phyloP scores from a whole-genome alignment of 2,888 invertebrate species.

The Sinelater perroti region DNA sequence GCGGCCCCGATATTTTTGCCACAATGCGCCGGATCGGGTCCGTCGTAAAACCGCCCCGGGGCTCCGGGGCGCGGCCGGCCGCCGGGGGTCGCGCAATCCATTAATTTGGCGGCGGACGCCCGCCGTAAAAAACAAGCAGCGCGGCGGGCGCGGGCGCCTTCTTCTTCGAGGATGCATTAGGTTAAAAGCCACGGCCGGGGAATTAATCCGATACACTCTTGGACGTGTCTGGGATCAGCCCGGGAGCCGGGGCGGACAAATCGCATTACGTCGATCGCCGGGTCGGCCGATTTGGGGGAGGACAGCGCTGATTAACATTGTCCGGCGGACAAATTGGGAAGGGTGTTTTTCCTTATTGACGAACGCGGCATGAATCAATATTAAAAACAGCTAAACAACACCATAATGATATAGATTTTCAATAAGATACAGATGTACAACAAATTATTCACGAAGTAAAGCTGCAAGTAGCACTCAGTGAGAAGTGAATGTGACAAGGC shows the following conservation, averaged over 20 bases:
- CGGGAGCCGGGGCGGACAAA: conserved; percentile 38
- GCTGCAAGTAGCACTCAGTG: too few relatives aligned
- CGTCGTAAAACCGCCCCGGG: conserved; percentile 1
- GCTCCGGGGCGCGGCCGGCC: too few relatives aligned
- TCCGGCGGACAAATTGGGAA: conserved; percentile 5
- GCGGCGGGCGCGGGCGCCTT: conserved; percentile 42
- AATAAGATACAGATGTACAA: too few relatives aligned
- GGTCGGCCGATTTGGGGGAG: conserved; percentile 31
- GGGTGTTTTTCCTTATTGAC: too few relatives aligned
- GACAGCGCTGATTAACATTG: conserved; percentile 12
- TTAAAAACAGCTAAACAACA: too few relatives aligned
- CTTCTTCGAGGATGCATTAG: conserved; percentile 50
- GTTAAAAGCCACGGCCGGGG: conserved; percentile 51
- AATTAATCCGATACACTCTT: conserved; percentile 52
- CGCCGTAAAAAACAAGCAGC: conserved; percentile 21
- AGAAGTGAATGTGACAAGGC: too few relatives aligned
- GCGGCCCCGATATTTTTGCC: conserved; percentile 9
- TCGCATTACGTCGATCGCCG: conserved; percentile 42
- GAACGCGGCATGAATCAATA: too few relatives aligned
- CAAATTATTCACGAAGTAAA: too few relatives aligned
- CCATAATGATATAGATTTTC: too few relatives aligned
- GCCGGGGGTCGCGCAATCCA: conserved; percentile 9
- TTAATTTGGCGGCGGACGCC: conserved; percentile 19
- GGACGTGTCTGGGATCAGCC: conserved; percentile 49
- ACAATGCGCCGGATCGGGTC: conserved; percentile 17